These are phyloP conservation scores for Caenorhabditis plicata DNA, from an alignment of 2,888 invertebrate species.

Conservation along the genomic window DNA sequence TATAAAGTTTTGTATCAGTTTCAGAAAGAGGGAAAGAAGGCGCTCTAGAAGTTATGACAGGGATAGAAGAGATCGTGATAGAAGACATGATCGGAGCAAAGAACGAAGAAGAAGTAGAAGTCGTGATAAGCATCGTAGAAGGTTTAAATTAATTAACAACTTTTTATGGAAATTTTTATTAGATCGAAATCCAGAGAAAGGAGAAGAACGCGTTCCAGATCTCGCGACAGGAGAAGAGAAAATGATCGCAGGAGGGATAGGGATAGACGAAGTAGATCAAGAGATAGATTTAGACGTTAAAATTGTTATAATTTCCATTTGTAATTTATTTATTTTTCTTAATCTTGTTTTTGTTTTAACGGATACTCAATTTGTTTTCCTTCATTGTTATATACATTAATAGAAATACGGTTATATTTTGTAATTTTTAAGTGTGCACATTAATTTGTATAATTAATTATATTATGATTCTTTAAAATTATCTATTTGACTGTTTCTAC, in stretches of 20 bases:
- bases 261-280: slow-evolving; percentile 27
- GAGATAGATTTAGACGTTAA: slow-evolving; percentile 23
- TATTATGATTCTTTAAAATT: too few species aligned
- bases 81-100: slow-evolving; percentile 5
- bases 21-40: not conserved
- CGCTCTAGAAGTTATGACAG: slow-evolving; percentile 9
- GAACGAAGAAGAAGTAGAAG: slow-evolving; percentile 6
- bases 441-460: too few species aligned
- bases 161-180: too few species aligned
- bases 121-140: not conserved
- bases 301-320: not conserved
- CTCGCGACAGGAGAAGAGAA: slow-evolving; percentile 28
- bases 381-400: slow-evolving; percentile 1
- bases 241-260: slow-evolving; percentile 27
- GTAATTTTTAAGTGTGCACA: not conserved
- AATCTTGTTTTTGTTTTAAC: not conserved
- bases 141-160: too few species aligned
- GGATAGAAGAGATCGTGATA: slow-evolving; percentile 20
- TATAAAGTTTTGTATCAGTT: not conserved
- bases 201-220: slow-evolving; percentile 30
- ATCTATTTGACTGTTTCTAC: not conserved
- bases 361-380: not conserved
- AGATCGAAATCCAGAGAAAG: slow-evolving; percentile 25
- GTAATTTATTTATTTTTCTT: not conserved
- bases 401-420: slow-evolving; percentile 2